Conservation (phyloP, 2,888 invertebrate genomes). For the Hololepta plana region DNA sequence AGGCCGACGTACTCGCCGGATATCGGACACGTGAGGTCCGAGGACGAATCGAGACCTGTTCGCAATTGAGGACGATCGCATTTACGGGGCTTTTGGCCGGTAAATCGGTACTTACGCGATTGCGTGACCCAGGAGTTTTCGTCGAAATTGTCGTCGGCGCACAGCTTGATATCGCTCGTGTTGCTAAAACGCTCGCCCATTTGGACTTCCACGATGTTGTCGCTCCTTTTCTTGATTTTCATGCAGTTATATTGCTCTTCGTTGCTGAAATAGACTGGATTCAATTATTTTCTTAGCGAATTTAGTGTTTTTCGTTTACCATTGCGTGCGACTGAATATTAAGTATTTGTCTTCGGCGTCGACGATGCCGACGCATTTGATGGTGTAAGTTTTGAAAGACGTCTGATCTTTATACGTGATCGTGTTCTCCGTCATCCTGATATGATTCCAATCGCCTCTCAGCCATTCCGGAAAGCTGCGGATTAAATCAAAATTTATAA, state of each 20-base stretch:
- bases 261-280: conserved; percentile 27
- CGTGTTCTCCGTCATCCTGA: conserved; percentile 28
- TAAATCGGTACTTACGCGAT: conserved; percentile 31
- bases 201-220: conserved; percentile 42
- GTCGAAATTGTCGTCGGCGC: conserved; percentile 28
- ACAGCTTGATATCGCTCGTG: conserved; percentile 16
- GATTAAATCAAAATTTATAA: no score
- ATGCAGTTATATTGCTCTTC: conserved; percentile 38
- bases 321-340: conserved; percentile 34
- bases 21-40: conserved; percentile 33
- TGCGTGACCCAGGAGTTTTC: conserved; percentile 40
- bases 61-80: background rate
- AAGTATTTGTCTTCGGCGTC: conserved; percentile 28
- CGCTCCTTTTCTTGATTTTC: conserved; percentile 36
- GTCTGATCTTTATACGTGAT: conserved; percentile 32
- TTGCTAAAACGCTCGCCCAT: conserved; percentile 23
- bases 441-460: conserved; percentile 41
- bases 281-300: conserved; percentile 1
- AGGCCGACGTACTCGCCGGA: conserved; percentile 45
- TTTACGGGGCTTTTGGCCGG: background rate
- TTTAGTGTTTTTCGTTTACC: conserved; percentile 20
- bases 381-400: conserved; percentile 33
- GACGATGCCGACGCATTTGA: conserved; percentile 26
- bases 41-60: conserved; percentile 10
- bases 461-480: conserved; percentile 43